These are phyloP conservation scores for Epinephelus lanceolatus DNA, from an alignment of 2,113 vertebrate species.

Conservation along the genomic window DNA sequence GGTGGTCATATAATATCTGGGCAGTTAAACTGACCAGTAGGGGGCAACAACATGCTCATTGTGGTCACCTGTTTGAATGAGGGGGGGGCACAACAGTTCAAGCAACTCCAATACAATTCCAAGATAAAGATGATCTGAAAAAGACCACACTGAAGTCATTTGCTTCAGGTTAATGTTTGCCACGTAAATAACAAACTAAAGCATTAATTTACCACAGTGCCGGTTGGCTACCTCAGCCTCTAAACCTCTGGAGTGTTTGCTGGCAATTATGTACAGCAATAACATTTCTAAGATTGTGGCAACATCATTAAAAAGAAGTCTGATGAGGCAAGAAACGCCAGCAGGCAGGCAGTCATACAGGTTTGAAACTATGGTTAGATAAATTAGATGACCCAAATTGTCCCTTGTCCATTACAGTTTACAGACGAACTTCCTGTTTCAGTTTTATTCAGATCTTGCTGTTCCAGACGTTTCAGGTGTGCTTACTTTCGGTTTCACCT, in stretches of 20 bases:
- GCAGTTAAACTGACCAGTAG: not conserved
- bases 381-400: not conserved
- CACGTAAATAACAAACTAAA: not conserved
- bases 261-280: not conserved
- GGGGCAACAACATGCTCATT: not conserved
- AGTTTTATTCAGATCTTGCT: not conserved
- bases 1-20: not conserved
- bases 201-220: not conserved
- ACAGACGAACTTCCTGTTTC: too few species aligned
- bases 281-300: not conserved
- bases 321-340: not conserved
- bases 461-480: not conserved
- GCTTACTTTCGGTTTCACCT: not conserved
- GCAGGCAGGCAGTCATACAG: not conserved
- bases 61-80: not conserved
- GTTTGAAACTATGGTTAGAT: not conserved
- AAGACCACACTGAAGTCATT: not conserved
- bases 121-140: not conserved
- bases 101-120: not conserved
- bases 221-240: not conserved
- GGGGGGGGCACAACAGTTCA: not conserved
- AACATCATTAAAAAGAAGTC: not conserved
- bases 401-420: not conserved
- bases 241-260: not conserved
- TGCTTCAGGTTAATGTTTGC: not conserved